A percentile compares a stretch with the other conserved stretches of the same genome.
phyloP scores from a whole-genome alignment of 2,888 invertebrate genomes.

The Papilio protenor region DNA sequence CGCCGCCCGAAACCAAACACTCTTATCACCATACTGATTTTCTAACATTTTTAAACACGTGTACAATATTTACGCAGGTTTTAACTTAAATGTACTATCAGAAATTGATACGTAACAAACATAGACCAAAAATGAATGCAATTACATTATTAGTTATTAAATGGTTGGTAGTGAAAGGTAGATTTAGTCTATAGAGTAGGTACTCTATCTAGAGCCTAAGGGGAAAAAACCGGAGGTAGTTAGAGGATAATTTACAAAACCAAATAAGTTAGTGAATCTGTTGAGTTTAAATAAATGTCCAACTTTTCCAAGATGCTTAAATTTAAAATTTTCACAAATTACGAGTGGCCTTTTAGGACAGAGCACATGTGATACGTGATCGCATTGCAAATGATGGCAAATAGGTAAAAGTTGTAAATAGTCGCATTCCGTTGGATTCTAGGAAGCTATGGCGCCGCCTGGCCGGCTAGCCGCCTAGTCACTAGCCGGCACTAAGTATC shows the following conservation, averaged over 20 bases:
- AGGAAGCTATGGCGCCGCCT: constrained; percentile 74
- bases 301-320: constrained; percentile 7
- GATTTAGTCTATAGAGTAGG: background rate
- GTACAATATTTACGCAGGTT: background rate
- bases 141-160: too few relatives aligned
- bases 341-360: constrained; percentile 63
- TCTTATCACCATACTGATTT: constrained; percentile 14
- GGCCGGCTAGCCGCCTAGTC: constrained; percentile 50
- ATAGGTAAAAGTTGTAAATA: constrained; percentile 83
- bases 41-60: background rate
- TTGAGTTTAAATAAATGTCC: background rate
- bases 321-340: constrained; percentile 50
- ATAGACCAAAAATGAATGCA: background rate
- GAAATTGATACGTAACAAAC: background rate
- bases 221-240: background rate
- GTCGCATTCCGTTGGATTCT: constrained; percentile 78
- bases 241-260: background rate
- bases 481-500: constrained; percentile 32
- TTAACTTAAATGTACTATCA: background rate
- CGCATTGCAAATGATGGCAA: constrained; percentile 78
- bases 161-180: background rate
- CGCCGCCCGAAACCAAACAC: constrained; percentile 51
- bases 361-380: constrained; percentile 66
- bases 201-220: background rate
- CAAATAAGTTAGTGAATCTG: background rate